These are phyloP conservation scores for Pituophis catenifer DNA, from an alignment of 2,113 vertebrate species.

Conservation along the genomic window DNA sequence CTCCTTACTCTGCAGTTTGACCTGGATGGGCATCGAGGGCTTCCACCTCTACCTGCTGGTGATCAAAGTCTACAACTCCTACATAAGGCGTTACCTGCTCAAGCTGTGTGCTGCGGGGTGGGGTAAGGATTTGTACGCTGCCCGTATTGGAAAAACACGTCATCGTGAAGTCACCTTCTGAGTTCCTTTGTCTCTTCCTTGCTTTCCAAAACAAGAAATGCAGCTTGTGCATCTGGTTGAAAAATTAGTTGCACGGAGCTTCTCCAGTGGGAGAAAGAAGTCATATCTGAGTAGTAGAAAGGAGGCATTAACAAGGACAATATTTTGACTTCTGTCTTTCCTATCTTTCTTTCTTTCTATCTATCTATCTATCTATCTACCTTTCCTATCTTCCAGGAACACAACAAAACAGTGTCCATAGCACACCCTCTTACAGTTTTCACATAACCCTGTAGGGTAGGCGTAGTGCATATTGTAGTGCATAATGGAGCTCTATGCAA, in stretches of 20 bases:
- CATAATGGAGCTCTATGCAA: no score
- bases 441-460: no score
- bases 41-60: slow-evolving; percentile 68
- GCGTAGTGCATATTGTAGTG: no score
- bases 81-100: slow-evolving; percentile 49
- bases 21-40: slow-evolving; percentile 69
- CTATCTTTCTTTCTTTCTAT: no score
- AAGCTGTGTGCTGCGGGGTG: slow-evolving; percentile 63
- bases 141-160: background rate
- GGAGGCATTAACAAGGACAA: no score
- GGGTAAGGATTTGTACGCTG: slow-evolving; percentile 46
- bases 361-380: no score
- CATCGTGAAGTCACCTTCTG: background rate
- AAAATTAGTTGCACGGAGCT: background rate
- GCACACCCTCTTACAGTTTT: no score
- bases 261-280: background rate
- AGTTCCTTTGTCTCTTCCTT: background rate
- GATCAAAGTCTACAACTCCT: slow-evolving; percentile 59
- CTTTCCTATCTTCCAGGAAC: no score
- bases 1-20: slow-evolving; percentile 53
- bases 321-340: no score
- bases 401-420: no score
- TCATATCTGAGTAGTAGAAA: background rate
- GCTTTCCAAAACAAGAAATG: background rate
- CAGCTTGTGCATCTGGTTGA: background rate